Base-by-base conservation (phyloP, 2,113 vertebrate species). In the Silurus glanis region DNA sequence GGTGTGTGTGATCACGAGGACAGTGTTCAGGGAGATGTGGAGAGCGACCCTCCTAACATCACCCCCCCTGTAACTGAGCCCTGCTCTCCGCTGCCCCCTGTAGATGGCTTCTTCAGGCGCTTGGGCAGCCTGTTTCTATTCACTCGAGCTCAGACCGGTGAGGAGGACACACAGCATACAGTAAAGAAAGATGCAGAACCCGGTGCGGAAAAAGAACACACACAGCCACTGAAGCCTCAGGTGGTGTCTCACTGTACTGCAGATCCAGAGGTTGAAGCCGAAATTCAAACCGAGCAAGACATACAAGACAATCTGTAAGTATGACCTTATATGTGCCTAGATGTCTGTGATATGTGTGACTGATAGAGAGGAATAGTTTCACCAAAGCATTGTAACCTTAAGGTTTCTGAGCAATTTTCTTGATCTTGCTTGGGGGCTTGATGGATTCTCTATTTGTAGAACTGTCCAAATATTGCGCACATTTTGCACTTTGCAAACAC, bases 71-170 rank as follows among this genome's bases (percentile, higher is more conserved):
- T 56, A 82, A 55, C 66, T 23, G 87, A 84, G 76, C 62, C 86
- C 58, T 13, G 21, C 84, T 78, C 88, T 3, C 85, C 90, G 6
- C 76, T 75, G 51, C 81, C 89, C 74, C 88, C 91, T 88, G 80
- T 88, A 75, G 91, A 92, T 53, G 83, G 88, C 45, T 90, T 92
- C 89, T 84, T 92, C 87, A 85, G 79, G 47, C 90, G 88, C 25
- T 89, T 92, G 85, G 85, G 91, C 23, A 92, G 88, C 88, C 78
- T 91, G 76, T 91, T 92, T 83, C 84, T 86, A 19, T 91, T 89
- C 53, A 59, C 82, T 25, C 90, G 84, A 87, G 45, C 87, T 71
- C 90, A 90, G 59, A 9, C 87, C 2, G 66, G 56, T 56, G 62
- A 72, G 19, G 83, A 78, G 86, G 83, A 87, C 53, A n/a, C 85